These are phyloP conservation scores for Lepas anatifera DNA, from an alignment of 2,888 invertebrate genomes.

Conservation along the genomic window DNA sequence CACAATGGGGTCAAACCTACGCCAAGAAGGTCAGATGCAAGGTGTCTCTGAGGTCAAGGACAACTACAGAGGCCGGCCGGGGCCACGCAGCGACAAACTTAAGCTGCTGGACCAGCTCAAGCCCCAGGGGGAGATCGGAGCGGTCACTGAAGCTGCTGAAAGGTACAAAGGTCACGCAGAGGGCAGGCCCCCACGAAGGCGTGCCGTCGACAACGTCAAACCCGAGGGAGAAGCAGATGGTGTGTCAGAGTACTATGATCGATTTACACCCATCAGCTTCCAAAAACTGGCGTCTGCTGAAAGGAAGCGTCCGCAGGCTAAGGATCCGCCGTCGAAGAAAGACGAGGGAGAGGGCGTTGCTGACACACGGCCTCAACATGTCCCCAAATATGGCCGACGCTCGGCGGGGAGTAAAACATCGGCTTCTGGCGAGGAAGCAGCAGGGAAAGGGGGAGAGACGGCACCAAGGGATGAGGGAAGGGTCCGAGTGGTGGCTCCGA, in stretches of 20 bases:
- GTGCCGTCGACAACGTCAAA: not conserved
- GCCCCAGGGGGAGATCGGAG: not conserved
- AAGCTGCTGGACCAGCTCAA: not conserved
- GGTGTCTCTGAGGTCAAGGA: not conserved
- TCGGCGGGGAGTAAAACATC: not conserved
- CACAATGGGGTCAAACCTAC: not conserved
- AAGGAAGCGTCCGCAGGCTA: not conserved
- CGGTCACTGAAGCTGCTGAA: not conserved
- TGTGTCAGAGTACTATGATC: not conserved
- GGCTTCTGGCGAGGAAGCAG: not conserved
- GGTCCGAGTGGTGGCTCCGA: not conserved
- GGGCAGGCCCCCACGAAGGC: not conserved
- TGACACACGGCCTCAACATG: too few relatives aligned
- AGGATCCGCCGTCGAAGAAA: not conserved
- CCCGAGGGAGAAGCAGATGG: not conserved
- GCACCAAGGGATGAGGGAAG: not conserved
- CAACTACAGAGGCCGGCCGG: not conserved
- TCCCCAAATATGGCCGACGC: not conserved
- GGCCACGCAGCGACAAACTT: not conserved
- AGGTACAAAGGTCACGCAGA: not conserved
- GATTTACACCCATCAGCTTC: not conserved
- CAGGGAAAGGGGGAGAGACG: not conserved
- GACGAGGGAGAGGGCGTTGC: too few relatives aligned
- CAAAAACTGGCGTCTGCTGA: not conserved
- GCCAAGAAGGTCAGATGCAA: constrained; percentile 7